Conservation (phyloP, 2,797 vertebrate species). For the Pygocentrus nattereri region DNA sequence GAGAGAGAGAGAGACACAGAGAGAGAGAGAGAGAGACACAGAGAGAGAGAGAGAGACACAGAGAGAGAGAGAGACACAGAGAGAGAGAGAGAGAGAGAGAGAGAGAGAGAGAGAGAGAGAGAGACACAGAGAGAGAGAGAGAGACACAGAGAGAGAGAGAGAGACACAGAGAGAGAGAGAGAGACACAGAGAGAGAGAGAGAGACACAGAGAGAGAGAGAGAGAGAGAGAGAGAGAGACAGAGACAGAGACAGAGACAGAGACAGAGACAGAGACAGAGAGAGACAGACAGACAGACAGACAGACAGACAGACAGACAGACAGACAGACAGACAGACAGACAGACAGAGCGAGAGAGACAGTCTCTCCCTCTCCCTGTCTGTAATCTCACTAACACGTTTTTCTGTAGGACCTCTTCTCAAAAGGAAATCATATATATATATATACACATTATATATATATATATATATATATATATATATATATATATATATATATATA, state of each 20-base stretch:
- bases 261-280: conserved; percentile 54
- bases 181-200: conserved; percentile 60
- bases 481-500: no score
- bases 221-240: not conserved
- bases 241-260: conserved; percentile 36
- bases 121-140: not conserved
- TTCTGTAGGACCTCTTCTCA: no score
- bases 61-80: conserved; percentile 41
- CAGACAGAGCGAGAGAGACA: conserved; percentile 14
- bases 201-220: conserved; percentile 53
- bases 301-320: not conserved
- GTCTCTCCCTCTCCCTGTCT: no score
- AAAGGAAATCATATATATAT: no score
- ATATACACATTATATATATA: no score
- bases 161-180: conserved; percentile 29
- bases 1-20: not conserved
- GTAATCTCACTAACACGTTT: no score
- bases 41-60: not conserved
- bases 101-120: not conserved
- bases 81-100: not conserved
- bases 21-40: no score
- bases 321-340: not conserved
- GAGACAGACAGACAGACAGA: not conserved
- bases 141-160: not conserved
- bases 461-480: no score